Base-by-base conservation (phyloP, 2,113 vertebrate species). In the Lasiurus cinereus region DNA sequence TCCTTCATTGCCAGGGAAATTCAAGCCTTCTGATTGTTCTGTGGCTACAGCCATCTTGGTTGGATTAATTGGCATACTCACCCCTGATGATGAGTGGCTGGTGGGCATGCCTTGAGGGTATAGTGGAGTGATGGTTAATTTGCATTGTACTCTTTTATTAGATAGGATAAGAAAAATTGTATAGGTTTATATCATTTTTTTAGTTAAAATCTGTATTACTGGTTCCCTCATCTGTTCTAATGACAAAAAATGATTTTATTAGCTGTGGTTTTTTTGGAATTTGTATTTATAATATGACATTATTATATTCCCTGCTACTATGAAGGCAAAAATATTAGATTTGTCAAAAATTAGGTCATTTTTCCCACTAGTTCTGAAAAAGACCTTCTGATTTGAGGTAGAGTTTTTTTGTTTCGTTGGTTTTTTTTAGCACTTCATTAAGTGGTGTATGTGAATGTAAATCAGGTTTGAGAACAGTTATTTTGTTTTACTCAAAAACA, bases 401-500 rank as follows among this genome's bases (percentile, higher is more conserved):
- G 5, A 21, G n/a, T 18, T 6, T 56, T 80, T 87, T 29, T 88
- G 48, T 69, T 48, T n/a, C 0, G 15, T 54, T 54, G 18, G 5
- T 31, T 50, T 18, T 74, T 13, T 14, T 22, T 83, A 73, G 24
- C 73, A 50, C 11, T 77, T 27, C 62, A 59, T 72, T 48, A 36
- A 54, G 46, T 59, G 39, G 43, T 33, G 50, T 33, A 76, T 31
- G 46, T 72, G 29, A 83, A 43, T 27, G 39, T 54, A 39, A 78
- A 43, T 93, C 36, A 67, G 66, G 85, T 66, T 36, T 48, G 48
- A 66, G 13, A 48, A 50, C 0, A 83, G n/a, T 76, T 59, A 78
- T 82, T 92, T 12, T 43, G 12, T 59, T 89, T 87, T 70, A 67
- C 36, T 94, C 18, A 82, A 80, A 96, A 94, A 10, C 12, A 87